Percentiles rank a stretch among this genome's conserved stretches.
These are phyloP conservation scores for Amiota minor DNA, from an alignment of 2,888 invertebrate species.

Conservation along the genomic window DNA sequence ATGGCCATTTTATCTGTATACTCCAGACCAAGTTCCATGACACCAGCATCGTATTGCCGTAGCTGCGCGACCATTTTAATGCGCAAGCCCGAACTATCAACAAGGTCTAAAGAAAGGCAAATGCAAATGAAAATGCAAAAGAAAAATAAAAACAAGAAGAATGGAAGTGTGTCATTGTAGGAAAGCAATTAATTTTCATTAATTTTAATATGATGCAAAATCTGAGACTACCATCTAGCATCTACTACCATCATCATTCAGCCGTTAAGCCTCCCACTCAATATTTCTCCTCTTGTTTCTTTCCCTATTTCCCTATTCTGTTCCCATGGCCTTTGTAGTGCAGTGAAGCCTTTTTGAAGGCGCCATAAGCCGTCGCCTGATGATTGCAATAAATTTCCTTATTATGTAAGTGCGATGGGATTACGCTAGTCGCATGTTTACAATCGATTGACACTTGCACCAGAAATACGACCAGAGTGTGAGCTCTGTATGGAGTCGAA, in stretches of 20 bases:
- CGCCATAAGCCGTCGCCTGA: no score
- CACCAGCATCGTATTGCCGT: conserved; percentile 91
- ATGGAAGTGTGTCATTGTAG: no score
- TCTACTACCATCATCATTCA: no score
- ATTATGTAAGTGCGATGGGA: conserved; percentile 1
- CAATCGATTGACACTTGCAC: conserved; percentile 4
- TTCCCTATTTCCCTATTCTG: no score
- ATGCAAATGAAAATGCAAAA: conserved; percentile 12
- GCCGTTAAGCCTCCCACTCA: no score
- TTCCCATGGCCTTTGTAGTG: no score
- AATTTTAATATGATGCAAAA: no score
- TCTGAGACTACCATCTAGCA: no score
- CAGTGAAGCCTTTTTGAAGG: no score
- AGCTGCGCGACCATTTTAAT: conserved; percentile 85
- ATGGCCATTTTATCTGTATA: conserved; percentile 99
- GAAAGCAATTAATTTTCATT: no score
- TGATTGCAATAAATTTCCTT: background rate
- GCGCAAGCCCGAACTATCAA: conserved; percentile 92
- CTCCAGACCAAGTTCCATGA: conserved; percentile 96
- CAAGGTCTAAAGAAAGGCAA: conserved; percentile 76
- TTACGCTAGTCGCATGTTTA: conserved; percentile 4
- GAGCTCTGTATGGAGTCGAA: background rate
- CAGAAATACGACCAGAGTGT: background rate
- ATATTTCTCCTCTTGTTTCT: no score
- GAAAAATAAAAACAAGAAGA: conserved; percentile 26